Percentiles rank a stretch among this genome's conserved stretches.
These are phyloP conservation scores for Emydoidea blandingii DNA, from an alignment of 2,797 vertebrate genomes.

Conservation along the genomic window DNA sequence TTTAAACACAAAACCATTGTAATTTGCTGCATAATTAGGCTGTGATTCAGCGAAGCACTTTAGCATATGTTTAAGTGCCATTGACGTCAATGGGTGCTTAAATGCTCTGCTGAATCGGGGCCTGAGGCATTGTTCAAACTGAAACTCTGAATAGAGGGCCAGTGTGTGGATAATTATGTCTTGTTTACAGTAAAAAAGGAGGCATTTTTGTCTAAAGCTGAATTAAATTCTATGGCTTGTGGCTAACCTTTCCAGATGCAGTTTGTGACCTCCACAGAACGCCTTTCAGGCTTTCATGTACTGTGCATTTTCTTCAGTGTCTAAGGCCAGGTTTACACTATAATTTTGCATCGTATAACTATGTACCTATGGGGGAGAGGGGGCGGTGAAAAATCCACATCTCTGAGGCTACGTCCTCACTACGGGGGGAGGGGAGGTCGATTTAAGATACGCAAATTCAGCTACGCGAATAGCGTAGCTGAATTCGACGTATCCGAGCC, in stretches of 20 bases:
- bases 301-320: not conserved
- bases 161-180: not conserved
- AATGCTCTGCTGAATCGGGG: slow-evolving; percentile 2
- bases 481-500: too few relatives aligned
- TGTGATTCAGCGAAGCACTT: not conserved
- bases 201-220: slow-evolving; percentile 1
- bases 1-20: not conserved
- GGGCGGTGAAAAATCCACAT: not conserved
- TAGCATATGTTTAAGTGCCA: not conserved
- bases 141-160: slow-evolving; percentile 9
- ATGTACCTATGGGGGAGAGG: not conserved
- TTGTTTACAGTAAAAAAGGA: slow-evolving; percentile 5
- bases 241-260: slow-evolving; percentile 21
- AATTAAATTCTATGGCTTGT: not conserved
- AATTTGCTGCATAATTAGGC: slow-evolving; percentile 35
- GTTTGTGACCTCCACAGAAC: not conserved
- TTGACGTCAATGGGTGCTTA: slow-evolving; percentile 24
- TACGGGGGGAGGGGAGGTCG: too few relatives aligned
- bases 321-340: not conserved
- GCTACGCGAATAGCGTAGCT: too few relatives aligned
- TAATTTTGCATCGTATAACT: not conserved
- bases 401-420: not conserved
- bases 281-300: accelerated
- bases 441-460: too few relatives aligned
- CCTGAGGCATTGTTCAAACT: not conserved